These are phyloP conservation scores for Cyphomyrmex costatus DNA, from an alignment of 1,140 invertebrate genomes.

Conservation along the genomic window DNA sequence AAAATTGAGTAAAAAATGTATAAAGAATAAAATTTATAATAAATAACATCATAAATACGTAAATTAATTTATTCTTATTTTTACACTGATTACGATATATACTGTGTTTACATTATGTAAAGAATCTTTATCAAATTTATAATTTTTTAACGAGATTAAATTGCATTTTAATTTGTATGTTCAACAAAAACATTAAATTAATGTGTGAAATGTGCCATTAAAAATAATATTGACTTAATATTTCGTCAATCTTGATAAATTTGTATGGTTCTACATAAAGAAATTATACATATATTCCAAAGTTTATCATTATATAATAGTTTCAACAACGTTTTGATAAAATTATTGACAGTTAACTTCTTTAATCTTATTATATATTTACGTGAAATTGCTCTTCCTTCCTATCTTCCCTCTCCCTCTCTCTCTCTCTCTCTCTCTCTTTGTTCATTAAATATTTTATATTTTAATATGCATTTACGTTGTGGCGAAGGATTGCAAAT, in stretches of 20 bases:
- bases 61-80: conserved; percentile 2
- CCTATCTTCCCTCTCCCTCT: conserved; percentile 1
- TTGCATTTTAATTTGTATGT: background rate
- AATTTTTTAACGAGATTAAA: background rate
- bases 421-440: conserved; percentile 24
- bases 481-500: conserved; percentile 42
- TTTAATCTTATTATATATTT: conserved; percentile 17
- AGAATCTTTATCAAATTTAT: background rate
- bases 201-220: background rate
- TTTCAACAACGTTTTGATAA: background rate
- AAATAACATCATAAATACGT: background rate
- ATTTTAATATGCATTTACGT: conserved; percentile 46
- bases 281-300: background rate
- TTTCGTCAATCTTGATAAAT: background rate
- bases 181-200: background rate
- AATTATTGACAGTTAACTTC: conserved; percentile 13
- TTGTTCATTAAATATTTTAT: conserved; percentile 43
- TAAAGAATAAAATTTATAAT: background rate
- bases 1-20: background rate
- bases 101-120: background rate
- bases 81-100: background rate
- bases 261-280: background rate
- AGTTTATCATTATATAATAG: background rate
- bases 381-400: background rate
- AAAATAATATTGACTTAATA: conserved; percentile 9